These are phyloP conservation scores for Meteorus colon DNA, from an alignment of 2,888 invertebrate species.

Conservation along the genomic window DNA sequence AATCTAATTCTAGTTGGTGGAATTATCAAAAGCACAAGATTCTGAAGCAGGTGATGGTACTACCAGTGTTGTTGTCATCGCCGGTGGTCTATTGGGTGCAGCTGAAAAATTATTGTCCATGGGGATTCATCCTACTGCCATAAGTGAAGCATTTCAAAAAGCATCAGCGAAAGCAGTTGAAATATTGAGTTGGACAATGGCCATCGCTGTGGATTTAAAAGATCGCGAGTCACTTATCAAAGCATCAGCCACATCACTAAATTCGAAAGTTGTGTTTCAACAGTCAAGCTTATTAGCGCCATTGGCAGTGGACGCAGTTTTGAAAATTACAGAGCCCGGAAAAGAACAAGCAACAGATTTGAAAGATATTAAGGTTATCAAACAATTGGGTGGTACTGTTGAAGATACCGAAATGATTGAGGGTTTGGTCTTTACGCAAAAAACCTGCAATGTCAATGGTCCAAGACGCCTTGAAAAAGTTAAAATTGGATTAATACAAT, in stretches of 20 bases:
- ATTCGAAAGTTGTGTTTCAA: slow-evolving; percentile 99
- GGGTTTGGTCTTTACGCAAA: slow-evolving; percentile 95
- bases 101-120: slow-evolving; percentile 92
- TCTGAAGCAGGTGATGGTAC: slow-evolving; percentile 99
- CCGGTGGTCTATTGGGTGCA: slow-evolving; percentile 95
- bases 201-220: slow-evolving; percentile 87
- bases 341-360: slow-evolving; percentile 89
- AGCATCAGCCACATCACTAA: slow-evolving; percentile 97
- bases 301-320: slow-evolving; percentile 97
- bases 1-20: slow-evolving; percentile 85
- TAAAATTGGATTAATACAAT: slow-evolving; percentile 98
- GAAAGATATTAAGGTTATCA: slow-evolving; percentile 96
- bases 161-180: slow-evolving; percentile 84
- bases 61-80: slow-evolving; percentile 97
- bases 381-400: slow-evolving; percentile 96
- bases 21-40: slow-evolving; percentile 98
- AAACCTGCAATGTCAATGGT: slow-evolving; percentile 90
- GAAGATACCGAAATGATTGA: slow-evolving; percentile 97
- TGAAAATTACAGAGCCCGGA: slow-evolving; percentile 85
- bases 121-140: slow-evolving; percentile 97
- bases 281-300: slow-evolving; percentile 96
- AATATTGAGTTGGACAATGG: slow-evolving; percentile 85
- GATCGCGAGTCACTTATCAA: slow-evolving; percentile 92
- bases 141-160: slow-evolving; percentile 97
- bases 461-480: slow-evolving; percentile 97